Percentiles rank a stretch among this genome's conserved stretches.
Conservation (phyloP, 2,113 vertebrate species). For the Phaetusa simplex region DNA sequence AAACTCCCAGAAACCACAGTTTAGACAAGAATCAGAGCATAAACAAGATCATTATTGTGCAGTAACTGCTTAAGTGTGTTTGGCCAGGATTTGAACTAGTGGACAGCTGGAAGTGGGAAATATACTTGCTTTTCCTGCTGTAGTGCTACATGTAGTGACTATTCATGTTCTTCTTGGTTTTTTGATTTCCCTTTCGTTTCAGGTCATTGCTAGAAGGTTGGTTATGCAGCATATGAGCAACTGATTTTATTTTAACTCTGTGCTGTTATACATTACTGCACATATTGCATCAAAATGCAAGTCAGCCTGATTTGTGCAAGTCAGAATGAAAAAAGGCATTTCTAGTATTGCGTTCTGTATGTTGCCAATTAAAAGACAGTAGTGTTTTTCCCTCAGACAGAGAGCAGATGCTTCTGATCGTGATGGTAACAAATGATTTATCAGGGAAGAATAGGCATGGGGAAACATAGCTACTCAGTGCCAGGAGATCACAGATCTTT, state of each 20-base stretch:
- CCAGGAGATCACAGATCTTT: neutral
- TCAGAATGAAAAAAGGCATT: neutral
- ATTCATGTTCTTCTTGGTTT: neutral
- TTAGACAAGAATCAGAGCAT: neutral
- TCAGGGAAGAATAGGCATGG: neutral
- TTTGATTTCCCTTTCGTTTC: neutral
- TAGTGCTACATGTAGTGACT: neutral
- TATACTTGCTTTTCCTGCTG: neutral
- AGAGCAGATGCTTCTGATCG: neutral
- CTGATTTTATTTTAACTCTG: neutral
- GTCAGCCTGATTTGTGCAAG: neutral
- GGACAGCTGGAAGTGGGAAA: neutral
- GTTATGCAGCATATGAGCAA: neutral
- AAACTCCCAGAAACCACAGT: neutral
- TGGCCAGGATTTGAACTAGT: neutral
- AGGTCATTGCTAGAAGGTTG: neutral
- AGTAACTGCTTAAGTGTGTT: neutral
- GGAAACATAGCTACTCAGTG: neutral
- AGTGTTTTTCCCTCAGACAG: neutral
- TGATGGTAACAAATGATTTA: neutral
- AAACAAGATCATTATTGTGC: neutral
- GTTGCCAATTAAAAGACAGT: neutral
- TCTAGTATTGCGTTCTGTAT: neutral
- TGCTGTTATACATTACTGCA: neutral
- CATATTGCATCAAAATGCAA: neutral